phyloP scores from a whole-genome alignment of 1,140 invertebrate species.

The Aphelinus atriplicis region DNA sequence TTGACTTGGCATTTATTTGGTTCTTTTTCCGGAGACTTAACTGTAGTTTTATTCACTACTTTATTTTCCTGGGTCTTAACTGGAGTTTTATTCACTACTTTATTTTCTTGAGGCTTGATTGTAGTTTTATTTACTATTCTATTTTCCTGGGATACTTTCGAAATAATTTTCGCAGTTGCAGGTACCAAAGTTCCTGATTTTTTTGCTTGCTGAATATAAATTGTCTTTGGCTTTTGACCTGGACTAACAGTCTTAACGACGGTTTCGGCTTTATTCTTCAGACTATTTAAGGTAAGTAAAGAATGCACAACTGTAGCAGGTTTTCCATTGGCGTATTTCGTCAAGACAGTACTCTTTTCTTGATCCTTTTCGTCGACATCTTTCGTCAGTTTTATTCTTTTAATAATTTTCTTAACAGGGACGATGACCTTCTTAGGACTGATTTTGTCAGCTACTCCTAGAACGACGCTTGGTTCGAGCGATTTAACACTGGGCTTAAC shows the following conservation, averaged over 20 bases:
- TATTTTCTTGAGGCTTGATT: conserved; percentile 5
- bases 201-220: conserved; percentile 13
- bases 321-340: conserved; percentile 17
- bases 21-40: conserved; percentile 1
- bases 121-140: conserved; percentile 16
- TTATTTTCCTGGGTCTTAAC: no score
- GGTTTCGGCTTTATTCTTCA: conserved; percentile 5
- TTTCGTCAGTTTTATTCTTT: conserved; percentile 13
- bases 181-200: neutral
- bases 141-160: conserved; percentile 16
- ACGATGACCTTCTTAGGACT: conserved; percentile 9
- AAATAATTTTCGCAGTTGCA: conserved; percentile 4
- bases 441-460: conserved; percentile 5
- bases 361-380: conserved; percentile 21
- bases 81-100: conserved; percentile 10
- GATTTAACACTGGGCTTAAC: neutral
- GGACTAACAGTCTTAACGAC: neutral
- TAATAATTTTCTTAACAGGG: conserved; percentile 30
- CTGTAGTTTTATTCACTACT: neutral
- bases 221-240: conserved; percentile 18
- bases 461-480: neutral
- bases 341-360: neutral
- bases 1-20: conserved; percentile 6
- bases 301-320: neutral
- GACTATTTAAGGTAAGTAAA: conserved; percentile 9